A percentile compares a stretch with the other conserved stretches of the same genome.
Conservation (phyloP, 2,888 invertebrate species). For the Unio delphinus region DNA sequence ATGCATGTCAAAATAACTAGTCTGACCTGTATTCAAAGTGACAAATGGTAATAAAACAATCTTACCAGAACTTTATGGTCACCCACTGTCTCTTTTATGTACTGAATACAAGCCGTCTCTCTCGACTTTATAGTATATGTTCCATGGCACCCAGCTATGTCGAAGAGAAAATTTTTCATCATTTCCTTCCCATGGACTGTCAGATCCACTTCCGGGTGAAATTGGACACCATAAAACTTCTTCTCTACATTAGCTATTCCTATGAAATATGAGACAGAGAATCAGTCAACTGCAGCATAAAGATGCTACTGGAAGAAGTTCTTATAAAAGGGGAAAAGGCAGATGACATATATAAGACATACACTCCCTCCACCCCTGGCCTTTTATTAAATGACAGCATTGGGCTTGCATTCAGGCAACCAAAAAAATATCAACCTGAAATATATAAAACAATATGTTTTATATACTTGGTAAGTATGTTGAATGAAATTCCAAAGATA, state of each 20-base stretch:
- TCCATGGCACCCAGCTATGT: conserved; percentile 88
- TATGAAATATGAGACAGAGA: conserved; percentile 38
- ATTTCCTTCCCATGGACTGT: conserved; percentile 92
- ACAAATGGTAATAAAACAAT: conserved; percentile 38
- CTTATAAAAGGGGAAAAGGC: too few relatives aligned
- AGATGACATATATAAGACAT: too few relatives aligned
- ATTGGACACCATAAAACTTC: conserved; percentile 89
- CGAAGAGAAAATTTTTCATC: conserved; percentile 94
- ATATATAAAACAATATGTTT: too few relatives aligned
- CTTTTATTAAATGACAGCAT: too few relatives aligned
- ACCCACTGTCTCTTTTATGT: conserved; percentile 91
- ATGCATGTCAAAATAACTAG: not conserved
- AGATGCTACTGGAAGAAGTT: too few relatives aligned
- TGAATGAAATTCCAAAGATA: too few relatives aligned
- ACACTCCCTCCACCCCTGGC: too few relatives aligned
- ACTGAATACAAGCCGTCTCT: conserved; percentile 91
- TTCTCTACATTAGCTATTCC: conserved; percentile 93
- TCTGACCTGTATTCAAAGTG: not conserved
- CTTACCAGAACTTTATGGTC: conserved; percentile 92
- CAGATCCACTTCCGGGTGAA: conserved; percentile 98
- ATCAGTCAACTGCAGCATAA: too few relatives aligned
- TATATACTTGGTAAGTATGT: too few relatives aligned
- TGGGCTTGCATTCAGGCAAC: too few relatives aligned
- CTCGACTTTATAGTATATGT: conserved; percentile 90
- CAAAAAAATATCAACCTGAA: too few relatives aligned